phyloP scores from a whole-genome alignment of 2,113 vertebrate species.

The Peromyscus californicus region DNA sequence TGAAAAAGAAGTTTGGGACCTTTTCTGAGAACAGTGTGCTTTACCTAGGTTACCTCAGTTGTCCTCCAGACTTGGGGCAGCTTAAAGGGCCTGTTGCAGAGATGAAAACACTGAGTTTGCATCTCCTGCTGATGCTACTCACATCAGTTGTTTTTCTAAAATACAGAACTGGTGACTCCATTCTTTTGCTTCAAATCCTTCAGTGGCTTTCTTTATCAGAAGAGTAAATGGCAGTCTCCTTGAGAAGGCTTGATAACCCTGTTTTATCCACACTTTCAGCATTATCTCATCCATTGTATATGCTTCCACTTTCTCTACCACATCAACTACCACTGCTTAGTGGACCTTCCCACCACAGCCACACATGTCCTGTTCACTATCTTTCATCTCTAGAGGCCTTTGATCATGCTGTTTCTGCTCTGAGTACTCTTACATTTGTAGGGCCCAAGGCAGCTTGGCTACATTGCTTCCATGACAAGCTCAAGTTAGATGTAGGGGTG shows the following conservation, averaged over 20 bases:
- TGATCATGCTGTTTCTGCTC: background rate
- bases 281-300: background rate
- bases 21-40: slow-evolving; percentile 10
- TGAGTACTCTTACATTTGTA: background rate
- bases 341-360: background rate
- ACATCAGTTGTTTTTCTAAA: slow-evolving; percentile 13
- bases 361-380: background rate
- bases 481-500: too few relatives aligned
- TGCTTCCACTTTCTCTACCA: background rate
- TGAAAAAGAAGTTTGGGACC: background rate
- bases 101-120: background rate
- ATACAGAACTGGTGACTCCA: background rate
- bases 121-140: background rate
- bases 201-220: background rate
- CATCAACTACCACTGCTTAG: background rate
- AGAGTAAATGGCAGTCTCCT: slow-evolving; percentile 14
- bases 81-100: background rate
- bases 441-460: too few relatives aligned
- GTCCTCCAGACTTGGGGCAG: background rate
- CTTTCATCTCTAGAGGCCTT: background rate
- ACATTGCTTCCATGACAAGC: too few relatives aligned
- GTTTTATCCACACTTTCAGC: background rate
- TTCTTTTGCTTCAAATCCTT: slow-evolving; percentile 42
- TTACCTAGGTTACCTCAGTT: background rate
- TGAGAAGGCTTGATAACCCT: background rate